phyloP scores from a whole-genome alignment of 2,888 invertebrate species.

The Habrosyne pyritoides region DNA sequence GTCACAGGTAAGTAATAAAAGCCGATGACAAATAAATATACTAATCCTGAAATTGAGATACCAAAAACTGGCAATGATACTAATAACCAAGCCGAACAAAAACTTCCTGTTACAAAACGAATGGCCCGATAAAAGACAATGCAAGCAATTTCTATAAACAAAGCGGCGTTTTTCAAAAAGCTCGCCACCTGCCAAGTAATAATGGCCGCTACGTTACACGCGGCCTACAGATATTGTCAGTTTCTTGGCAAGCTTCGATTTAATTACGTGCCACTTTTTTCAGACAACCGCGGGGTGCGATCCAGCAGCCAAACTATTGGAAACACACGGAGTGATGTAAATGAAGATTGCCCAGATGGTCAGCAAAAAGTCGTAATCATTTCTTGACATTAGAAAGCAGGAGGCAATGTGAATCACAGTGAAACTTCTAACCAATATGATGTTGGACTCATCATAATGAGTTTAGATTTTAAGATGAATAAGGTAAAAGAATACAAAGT shows the following conservation, averaged over 20 bases:
- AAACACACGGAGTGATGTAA: constrained; percentile 22
- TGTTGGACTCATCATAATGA: too few relatives aligned
- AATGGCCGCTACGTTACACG: constrained; percentile 34
- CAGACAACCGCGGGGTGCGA: constrained; percentile 35
- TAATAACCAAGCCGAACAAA: background rate
- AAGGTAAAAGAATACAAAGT: too few relatives aligned
- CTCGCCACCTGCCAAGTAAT: constrained; percentile 48
- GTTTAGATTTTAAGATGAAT: too few relatives aligned
- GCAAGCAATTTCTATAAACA: constrained; percentile 5
- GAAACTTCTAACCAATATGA: too few relatives aligned
- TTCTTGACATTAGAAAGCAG: too few relatives aligned
- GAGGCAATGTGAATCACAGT: too few relatives aligned
- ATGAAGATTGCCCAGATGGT: too few relatives aligned
- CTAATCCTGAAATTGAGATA: too few relatives aligned
- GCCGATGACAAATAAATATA: too few relatives aligned
- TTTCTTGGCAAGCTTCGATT: constrained; percentile 64
- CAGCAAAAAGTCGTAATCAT: too few relatives aligned
- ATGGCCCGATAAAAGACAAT: constrained; percentile 2
- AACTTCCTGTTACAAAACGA: background rate
- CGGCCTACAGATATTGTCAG: constrained; percentile 52
- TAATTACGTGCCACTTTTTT: constrained; percentile 63
- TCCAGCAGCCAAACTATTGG: constrained; percentile 26
- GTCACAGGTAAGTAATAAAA: too few relatives aligned
- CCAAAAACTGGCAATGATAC: background rate
- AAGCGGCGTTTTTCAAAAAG: constrained; percentile 10